Evolutionary conservation across 2,113 vertebrate genomes (phyloP).

Genomic region (Acinonyx jubatus): DNA sequence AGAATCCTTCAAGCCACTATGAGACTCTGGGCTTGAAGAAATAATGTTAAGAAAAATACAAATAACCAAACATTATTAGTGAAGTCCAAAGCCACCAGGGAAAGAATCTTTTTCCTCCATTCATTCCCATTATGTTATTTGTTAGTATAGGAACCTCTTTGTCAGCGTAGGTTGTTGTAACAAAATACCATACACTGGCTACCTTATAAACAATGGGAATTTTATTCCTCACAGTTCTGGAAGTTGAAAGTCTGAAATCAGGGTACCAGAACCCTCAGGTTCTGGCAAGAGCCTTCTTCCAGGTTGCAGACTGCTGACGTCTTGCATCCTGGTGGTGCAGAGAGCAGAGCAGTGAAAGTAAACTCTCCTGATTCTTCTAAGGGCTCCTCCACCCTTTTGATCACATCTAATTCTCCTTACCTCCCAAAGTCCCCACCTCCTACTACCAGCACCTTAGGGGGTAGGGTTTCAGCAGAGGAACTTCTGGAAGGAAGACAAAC

Average conservation of each 20-base stretch:
- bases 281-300: neutral
- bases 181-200: neutral
- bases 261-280: neutral
- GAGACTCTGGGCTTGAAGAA: neutral
- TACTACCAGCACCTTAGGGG: neutral
- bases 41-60: neutral
- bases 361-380: neutral
- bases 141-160: neutral
- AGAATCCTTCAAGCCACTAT: neutral
- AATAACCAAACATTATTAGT: neutral
- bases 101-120: neutral
- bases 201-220: neutral
- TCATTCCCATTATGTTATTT: neutral
- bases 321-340: no score
- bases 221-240: neutral
- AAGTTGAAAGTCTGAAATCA: neutral
- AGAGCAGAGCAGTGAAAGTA: neutral
- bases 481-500: neutral
- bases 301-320: no score
- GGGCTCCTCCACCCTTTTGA: rapidly evolving
- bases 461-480: neutral
- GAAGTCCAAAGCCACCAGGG: neutral
- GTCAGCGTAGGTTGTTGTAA: neutral
- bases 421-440: neutral
- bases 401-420: neutral